Percentiles rank a stretch among this genome's conserved stretches.
Conservation (phyloP, 2,888 invertebrate genomes). For the Ormia ochracea region DNA sequence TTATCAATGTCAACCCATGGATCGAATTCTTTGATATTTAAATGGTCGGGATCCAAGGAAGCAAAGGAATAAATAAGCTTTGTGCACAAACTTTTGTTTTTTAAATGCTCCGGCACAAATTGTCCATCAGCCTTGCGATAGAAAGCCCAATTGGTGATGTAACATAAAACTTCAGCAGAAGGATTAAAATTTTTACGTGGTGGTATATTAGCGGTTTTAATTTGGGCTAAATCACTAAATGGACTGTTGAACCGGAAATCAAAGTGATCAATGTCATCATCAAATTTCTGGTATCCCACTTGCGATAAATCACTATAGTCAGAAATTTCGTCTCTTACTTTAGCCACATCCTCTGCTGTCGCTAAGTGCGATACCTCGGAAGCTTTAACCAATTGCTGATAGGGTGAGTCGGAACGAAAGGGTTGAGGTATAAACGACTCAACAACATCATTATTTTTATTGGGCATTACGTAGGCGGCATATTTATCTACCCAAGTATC, state of each 20-base stretch:
- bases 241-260: constrained; percentile 52
- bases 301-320: constrained; percentile 66
- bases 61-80: constrained; percentile 94
- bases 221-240: constrained; percentile 70
- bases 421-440: constrained; percentile 68
- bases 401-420: constrained; percentile 74
- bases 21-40: constrained; percentile 88
- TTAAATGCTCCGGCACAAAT: constrained; percentile 90
- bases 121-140: constrained; percentile 89
- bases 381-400: constrained; percentile 72
- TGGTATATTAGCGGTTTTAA: constrained; percentile 63
- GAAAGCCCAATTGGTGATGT: constrained; percentile 92
- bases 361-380: constrained; percentile 68
- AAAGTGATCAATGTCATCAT: constrained; percentile 24
- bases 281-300: constrained; percentile 1
- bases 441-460: constrained; percentile 63
- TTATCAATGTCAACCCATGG: constrained; percentile 92
- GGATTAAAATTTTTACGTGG: constrained; percentile 68
- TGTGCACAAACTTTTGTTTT: constrained; percentile 86
- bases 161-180: constrained; percentile 84
- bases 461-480: constrained; percentile 70
- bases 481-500: constrained; percentile 71
- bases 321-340: constrained; percentile 64
- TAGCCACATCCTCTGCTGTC: constrained; percentile 67
- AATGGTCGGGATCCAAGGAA: constrained; percentile 87